Conservation (phyloP, 1,140 invertebrate genomes). For the Trinorchestia longiramus region DNA sequence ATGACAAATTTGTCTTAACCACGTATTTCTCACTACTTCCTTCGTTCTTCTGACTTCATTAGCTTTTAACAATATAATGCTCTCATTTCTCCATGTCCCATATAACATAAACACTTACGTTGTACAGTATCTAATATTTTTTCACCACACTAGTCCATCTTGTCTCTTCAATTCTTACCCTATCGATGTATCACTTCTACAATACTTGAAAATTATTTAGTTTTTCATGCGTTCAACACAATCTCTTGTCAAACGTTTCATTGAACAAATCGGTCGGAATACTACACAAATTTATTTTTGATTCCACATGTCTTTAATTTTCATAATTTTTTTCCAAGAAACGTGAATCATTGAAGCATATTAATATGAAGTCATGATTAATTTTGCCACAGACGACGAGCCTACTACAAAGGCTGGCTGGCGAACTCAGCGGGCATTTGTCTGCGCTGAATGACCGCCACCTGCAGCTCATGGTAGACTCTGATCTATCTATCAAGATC, state of each 20-base stretch:
- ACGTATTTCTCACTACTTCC: no score
- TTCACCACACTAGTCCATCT: neutral
- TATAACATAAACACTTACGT: neutral
- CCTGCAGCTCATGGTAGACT: slow-evolving; percentile 59
- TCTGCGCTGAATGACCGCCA: slow-evolving; percentile 57
- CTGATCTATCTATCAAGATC: slow-evolving; percentile 59
- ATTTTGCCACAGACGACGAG: neutral
- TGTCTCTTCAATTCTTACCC: neutral
- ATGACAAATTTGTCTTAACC: no score
- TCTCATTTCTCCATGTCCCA: neutral
- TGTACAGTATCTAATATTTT: neutral
- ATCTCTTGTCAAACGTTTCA: neutral
- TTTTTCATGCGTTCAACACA: neutral
- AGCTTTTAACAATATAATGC: neutral
- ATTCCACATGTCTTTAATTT: no score
- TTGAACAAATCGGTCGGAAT: neutral
- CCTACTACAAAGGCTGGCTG: neutral
- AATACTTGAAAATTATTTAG: neutral
- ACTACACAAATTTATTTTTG: no score
- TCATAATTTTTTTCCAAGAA: no score
- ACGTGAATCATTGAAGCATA: neutral
- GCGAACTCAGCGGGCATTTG: slow-evolving; percentile 58
- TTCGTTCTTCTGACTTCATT: neutral
- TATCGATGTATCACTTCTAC: neutral
- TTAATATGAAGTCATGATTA: neutral